These are phyloP conservation scores for Tridacna crocea DNA, from an alignment of 2,888 invertebrate genomes.

Conservation along the genomic window DNA sequence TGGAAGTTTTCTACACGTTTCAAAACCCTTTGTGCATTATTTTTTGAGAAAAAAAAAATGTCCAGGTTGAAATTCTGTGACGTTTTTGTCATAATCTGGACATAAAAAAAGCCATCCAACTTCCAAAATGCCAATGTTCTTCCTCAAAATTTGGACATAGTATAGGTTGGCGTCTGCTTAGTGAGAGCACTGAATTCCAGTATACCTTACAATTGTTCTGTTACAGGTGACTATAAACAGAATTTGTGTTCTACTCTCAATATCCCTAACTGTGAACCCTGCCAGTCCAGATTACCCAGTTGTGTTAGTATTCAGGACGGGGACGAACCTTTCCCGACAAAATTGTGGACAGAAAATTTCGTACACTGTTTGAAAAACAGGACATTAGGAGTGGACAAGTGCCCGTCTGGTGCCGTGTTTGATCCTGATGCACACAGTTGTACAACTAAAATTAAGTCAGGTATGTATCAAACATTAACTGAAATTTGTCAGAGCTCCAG, in stretches of 20 bases:
- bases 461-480: constrained; percentile 23
- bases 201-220: not conserved
- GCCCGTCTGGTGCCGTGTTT: constrained; percentile 55
- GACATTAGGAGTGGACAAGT: constrained; percentile 57
- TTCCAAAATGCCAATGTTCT: too few species aligned
- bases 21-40: too few species aligned
- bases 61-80: too few species aligned
- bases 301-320: constrained; percentile 63
- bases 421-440: constrained; percentile 48
- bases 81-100: too few species aligned
- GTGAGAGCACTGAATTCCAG: too few species aligned
- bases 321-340: constrained; percentile 49
- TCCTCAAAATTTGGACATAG: too few species aligned
- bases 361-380: constrained; percentile 62
- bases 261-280: constrained; percentile 50
- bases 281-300: constrained; percentile 57
- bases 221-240: constrained; percentile 63
- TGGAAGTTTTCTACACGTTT: too few species aligned
- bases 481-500: too few species aligned
- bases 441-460: constrained; percentile 45
- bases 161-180: too few species aligned
- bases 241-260: constrained; percentile 51
- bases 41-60: too few species aligned
- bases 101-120: too few species aligned
- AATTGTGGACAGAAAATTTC: constrained; percentile 55